Evolutionary conservation across 2,797 vertebrate species (phyloP).

Genomic region (Dipus sagitta): DNA sequence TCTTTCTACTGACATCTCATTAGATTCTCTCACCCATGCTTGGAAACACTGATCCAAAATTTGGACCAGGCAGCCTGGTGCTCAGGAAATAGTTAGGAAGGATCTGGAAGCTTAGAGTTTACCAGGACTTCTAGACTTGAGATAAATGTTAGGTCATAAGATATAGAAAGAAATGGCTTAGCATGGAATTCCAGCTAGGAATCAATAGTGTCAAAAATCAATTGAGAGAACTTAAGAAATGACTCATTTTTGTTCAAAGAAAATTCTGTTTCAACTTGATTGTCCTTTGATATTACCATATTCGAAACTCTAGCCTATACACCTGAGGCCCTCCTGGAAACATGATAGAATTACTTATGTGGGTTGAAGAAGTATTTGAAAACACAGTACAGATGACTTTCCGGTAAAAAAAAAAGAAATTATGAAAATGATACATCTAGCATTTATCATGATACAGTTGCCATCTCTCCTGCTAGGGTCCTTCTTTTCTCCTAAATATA

Average conservation of each 20-base stretch:
- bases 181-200: not conserved
- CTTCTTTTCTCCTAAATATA: not conserved
- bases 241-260: constrained; percentile 10
- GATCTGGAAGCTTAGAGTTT: not conserved
- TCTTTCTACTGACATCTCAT: not conserved
- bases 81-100: not conserved
- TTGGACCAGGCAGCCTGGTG: not conserved
- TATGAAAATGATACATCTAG: not conserved
- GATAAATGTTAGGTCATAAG: not conserved
- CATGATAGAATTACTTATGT: not conserved
- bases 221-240: constrained; percentile 16
- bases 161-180: not conserved
- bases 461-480: not conserved
- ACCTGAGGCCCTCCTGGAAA: not conserved
- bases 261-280: not conserved
- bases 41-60: not conserved
- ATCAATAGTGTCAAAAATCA: not conserved
- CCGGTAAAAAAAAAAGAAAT: not conserved
- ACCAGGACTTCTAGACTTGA: not conserved
- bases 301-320: not conserved
- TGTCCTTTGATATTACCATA: constrained; percentile 53
- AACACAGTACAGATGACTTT: not conserved
- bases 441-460: not conserved
- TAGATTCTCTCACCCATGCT: not conserved
- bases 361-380: constrained; percentile 10